These are phyloP conservation scores for Zhengitettix transpicula DNA, from an alignment of 2,888 invertebrate genomes.

Conservation along the genomic window DNA sequence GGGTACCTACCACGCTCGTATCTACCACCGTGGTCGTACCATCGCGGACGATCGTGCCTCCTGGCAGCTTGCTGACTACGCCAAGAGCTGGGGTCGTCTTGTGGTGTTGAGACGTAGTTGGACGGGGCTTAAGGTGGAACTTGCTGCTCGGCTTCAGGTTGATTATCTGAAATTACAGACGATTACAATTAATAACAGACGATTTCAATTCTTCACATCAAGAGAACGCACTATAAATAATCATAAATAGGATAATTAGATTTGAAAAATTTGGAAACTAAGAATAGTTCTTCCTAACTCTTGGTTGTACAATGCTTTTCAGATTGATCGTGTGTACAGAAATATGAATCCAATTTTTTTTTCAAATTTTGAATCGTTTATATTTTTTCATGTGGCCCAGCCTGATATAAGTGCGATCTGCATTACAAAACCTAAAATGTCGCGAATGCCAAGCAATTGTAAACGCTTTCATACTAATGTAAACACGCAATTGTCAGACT, in stretches of 20 bases:
- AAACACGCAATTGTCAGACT: too few species aligned
- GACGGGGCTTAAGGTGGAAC: constrained; percentile 30
- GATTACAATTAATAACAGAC: not conserved
- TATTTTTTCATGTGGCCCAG: too few species aligned
- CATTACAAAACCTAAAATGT: too few species aligned
- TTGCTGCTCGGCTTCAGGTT: constrained; percentile 58
- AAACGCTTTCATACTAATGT: too few species aligned
- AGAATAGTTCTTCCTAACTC: too few species aligned
- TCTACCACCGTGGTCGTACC: constrained; percentile 72
- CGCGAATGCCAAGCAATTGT: too few species aligned
- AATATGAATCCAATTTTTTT: too few species aligned
- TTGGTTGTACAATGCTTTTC: too few species aligned
- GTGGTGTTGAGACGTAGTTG: constrained; percentile 28
- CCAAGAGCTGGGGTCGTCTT: constrained; percentile 1
- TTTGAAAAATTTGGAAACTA: too few species aligned
- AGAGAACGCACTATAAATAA: not conserved
- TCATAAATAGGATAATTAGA: not conserved
- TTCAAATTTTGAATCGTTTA: too few species aligned
- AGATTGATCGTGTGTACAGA: too few species aligned
- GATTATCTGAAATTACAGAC: constrained; percentile 28
- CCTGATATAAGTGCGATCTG: too few species aligned
- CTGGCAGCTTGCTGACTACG: constrained; percentile 51
- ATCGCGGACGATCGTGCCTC: constrained; percentile 67
- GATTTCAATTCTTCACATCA: not conserved
- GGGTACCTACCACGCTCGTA: constrained; percentile 78